Percentiles rank a stretch among this genome's conserved stretches.
Conservation (phyloP, 2,113 vertebrate genomes). For the Amphiprion ocellaris region DNA sequence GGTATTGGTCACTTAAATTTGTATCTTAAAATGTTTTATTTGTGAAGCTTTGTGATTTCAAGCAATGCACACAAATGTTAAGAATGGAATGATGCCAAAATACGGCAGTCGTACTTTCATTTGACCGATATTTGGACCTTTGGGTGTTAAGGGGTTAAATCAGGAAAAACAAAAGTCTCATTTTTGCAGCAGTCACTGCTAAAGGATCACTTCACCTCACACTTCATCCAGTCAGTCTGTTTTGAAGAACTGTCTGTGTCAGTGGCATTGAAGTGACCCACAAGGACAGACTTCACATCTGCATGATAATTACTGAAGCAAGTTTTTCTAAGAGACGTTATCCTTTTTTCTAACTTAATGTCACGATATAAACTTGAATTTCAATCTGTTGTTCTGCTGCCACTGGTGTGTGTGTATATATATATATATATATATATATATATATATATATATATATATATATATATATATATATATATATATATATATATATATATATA, state of each 20-base stretch:
- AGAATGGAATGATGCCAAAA: background rate
- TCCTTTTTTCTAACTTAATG: too few relatives aligned
- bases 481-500: too few relatives aligned
- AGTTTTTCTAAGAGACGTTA: background rate
- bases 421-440: too few relatives aligned
- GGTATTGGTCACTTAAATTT: too few relatives aligned
- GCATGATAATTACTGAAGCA: background rate
- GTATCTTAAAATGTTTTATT: too few relatives aligned
- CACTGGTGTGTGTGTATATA: too few relatives aligned
- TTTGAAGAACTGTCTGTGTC: background rate
- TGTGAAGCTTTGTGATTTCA: background rate
- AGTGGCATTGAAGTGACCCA: background rate
- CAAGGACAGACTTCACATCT: background rate
- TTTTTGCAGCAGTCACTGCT: conserved; percentile 1
- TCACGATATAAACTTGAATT: too few relatives aligned
- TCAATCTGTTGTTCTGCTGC: too few relatives aligned
- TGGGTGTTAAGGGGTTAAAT: background rate
- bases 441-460: too few relatives aligned
- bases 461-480: too few relatives aligned
- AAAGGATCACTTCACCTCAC: background rate
- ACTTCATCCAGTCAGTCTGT: background rate
- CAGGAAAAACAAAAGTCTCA: background rate
- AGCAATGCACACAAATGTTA: background rate
- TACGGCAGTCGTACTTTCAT: background rate
- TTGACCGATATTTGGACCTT: background rate